Conservation (phyloP, 2,888 invertebrate species). For the Acrobasis suavella region DNA sequence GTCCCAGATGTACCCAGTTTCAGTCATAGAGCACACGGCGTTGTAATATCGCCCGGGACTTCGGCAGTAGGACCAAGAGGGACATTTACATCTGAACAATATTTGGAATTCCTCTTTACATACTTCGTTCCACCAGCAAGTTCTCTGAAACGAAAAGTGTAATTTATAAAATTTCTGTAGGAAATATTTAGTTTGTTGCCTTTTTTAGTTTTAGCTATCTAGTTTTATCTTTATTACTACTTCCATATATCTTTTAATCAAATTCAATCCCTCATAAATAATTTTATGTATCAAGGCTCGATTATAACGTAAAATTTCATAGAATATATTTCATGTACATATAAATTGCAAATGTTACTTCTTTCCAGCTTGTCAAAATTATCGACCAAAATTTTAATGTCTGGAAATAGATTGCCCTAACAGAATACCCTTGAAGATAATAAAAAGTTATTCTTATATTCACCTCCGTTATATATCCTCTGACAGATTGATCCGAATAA, state of each 20-base stretch:
- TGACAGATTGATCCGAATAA: constrained; percentile 90
- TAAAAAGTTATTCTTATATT: constrained; percentile 20
- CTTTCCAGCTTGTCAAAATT: not conserved
- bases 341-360: too few species aligned
- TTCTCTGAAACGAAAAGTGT: constrained; percentile 83
- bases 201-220: not conserved
- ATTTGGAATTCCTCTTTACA: constrained; percentile 96
- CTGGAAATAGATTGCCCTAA: not conserved
- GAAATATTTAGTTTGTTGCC: not conserved
- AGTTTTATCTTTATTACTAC: too few species aligned
- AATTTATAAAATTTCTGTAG: not conserved
- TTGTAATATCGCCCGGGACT: constrained; percentile 95
- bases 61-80: constrained; percentile 93
- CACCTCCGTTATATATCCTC: constrained; percentile 93
- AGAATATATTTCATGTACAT: too few species aligned
- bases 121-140: constrained; percentile 96
- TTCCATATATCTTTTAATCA: too few species aligned
- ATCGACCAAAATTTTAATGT: not conserved
- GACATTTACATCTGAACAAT: constrained; percentile 93
- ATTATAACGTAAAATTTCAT: too few species aligned
- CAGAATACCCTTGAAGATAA: not conserved
- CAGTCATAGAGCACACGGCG: constrained; percentile 94
- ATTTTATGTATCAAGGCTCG: too few species aligned
- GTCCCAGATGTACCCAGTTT: constrained; percentile 95
- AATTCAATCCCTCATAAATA: too few species aligned